Evolutionary conservation across 2,113 vertebrate genomes (phyloP), one percentile per base, ranked within the genome.

Genomic region (Dromas ardeola): DNA sequence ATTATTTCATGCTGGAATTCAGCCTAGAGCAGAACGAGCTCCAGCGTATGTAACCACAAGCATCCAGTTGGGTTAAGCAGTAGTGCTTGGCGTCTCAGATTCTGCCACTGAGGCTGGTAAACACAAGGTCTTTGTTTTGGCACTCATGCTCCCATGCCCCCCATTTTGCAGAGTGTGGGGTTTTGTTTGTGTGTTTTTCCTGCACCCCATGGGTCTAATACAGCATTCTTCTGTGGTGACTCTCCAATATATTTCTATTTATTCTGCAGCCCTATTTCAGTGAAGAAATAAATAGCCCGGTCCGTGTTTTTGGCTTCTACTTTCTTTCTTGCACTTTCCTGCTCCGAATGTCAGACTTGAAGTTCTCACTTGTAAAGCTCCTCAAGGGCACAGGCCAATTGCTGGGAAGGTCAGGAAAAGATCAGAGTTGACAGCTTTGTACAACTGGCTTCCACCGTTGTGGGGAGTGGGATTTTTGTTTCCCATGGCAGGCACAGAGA

Each of bases 181-280:
- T 14, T 79, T 81, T 67, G 32, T 63, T 76, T 76, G 27, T 45
- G 7, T 79, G 5, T 20, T 67, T 92, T 91, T 86, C 19, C 71
- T 90, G 59, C 67, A 79, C 53, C 92, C 84, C 70, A 45, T 71
- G 93, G 83, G 81, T 82, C 83, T 89, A 72, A 94, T 26, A 61
- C 16, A 14, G 56, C 81, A 85, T 97, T 97, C 86, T 73, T 95
- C 84, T 80, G 76, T 43, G 34, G 43, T 90, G 93, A 95, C 52
- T 93, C 84, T 82, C 29, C n/a, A 53, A 38, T 53, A 85, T 71
- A 61, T 78, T 93, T 65, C 79, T 76, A 53, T 94, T 89, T 90
- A 81, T 76, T 86, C 81, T 58, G 47, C 86, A 85, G 86, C 16
- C 36, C 29, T 90, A 55, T 83, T 90, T 82, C 29, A 56, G 53